phyloP scores from a whole-genome alignment of 2,888 invertebrate species.

The Molanna angustata region DNA sequence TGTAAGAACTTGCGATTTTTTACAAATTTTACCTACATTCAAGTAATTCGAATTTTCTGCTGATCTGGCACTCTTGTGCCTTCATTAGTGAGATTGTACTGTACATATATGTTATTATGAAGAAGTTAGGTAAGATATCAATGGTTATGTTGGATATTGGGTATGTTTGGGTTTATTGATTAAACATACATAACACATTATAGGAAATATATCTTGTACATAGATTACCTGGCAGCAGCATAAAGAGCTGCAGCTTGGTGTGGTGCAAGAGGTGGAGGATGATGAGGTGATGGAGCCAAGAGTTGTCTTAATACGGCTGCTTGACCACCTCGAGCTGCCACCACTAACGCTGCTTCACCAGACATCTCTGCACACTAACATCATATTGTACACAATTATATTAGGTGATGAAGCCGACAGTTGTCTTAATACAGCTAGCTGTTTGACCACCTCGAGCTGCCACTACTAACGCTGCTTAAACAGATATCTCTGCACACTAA shows the following conservation, averaged over 20 bases:
- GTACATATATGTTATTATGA: too few species aligned
- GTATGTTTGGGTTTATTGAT: too few species aligned
- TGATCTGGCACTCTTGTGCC: too few species aligned
- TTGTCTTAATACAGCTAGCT: slow-evolving; percentile 25
- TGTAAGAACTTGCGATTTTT: too few species aligned
- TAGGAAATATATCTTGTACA: too few species aligned
- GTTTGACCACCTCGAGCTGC: slow-evolving; percentile 31
- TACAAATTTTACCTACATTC: too few species aligned
- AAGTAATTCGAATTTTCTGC: too few species aligned
- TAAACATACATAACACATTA: too few species aligned
- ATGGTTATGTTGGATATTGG: too few species aligned
- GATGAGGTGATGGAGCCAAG: slow-evolving; percentile 22
- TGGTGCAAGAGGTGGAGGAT: slow-evolving; percentile 16
- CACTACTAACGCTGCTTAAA: slow-evolving; percentile 32
- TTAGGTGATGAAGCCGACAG: slow-evolving; percentile 24
- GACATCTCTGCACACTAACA: slow-evolving; percentile 26
- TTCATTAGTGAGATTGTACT: too few species aligned
- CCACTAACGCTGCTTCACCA: slow-evolving; percentile 33
- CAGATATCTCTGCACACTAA: slow-evolving; percentile 28
- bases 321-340: slow-evolving; percentile 32
- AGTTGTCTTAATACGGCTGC: slow-evolving; percentile 27
- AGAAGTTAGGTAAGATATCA: too few species aligned
- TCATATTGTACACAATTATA: background rate
- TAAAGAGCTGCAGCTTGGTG: slow-evolving; percentile 30
- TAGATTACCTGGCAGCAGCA: slow-evolving; percentile 29